A percentile compares a stretch with the other conserved stretches of the same genome.
phyloP scores from a whole-genome alignment of 2,113 vertebrate genomes.

The Paraplagusia blochii region DNA sequence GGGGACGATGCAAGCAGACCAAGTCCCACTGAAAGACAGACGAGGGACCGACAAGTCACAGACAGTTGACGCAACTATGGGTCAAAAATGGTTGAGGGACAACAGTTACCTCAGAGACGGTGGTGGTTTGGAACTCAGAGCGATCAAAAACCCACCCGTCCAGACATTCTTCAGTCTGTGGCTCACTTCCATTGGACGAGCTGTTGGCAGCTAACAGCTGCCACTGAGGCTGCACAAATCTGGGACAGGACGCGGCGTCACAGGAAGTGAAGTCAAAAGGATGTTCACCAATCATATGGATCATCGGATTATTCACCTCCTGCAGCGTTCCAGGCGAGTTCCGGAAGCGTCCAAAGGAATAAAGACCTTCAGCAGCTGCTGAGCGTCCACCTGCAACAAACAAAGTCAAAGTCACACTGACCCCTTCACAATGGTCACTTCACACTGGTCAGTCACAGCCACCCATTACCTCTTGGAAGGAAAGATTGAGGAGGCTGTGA shows the following conservation, averaged over 20 bases:
- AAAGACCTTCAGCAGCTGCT: slow-evolving; percentile 56
- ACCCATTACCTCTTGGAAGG: slow-evolving; percentile 30
- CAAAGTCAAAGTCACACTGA: background rate
- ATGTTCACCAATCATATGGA: background rate
- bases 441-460: background rate
- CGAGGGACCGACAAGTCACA: slow-evolving; percentile 6
- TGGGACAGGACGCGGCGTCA: slow-evolving; percentile 28
- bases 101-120: slow-evolving; percentile 80
- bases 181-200: slow-evolving; percentile 42
- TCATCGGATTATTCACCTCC: slow-evolving; percentile 33
- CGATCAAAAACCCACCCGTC: slow-evolving; percentile 83
- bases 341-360: slow-evolving; percentile 63
- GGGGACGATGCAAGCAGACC: slow-evolving; percentile 72
- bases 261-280: background rate
- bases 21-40: slow-evolving; percentile 72
- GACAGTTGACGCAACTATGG: background rate
- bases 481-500: slow-evolving; percentile 49
- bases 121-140: slow-evolving; percentile 77
- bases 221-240: slow-evolving; percentile 64
- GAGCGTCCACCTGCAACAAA: slow-evolving; percentile 38
- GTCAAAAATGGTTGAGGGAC: no score
- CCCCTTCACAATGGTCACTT: background rate
- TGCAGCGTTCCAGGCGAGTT: slow-evolving; percentile 67
- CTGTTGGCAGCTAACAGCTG: slow-evolving; percentile 30
- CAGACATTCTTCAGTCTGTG: slow-evolving; percentile 68